Conservation (phyloP, 64 coral and sea anemone genomes). For the Platygyra sinensis region DNA sequence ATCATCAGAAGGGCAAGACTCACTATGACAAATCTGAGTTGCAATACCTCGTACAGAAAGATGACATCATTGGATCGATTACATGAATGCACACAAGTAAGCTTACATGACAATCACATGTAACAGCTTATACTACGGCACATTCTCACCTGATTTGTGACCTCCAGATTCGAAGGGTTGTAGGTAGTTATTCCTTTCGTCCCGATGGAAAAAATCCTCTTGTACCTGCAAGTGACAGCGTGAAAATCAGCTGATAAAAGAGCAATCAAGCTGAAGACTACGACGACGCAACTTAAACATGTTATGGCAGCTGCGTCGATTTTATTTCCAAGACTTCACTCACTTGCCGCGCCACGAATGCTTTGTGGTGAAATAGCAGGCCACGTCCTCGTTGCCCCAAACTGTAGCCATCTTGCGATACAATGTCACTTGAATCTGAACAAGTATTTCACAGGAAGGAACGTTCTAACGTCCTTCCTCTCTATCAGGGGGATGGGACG, state of each 20-base stretch:
- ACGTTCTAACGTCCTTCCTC: neutral
- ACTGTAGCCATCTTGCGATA: constrained; percentile 82
- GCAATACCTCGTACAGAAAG: too few relatives aligned
- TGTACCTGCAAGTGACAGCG: constrained; percentile 69
- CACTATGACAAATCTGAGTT: too few relatives aligned
- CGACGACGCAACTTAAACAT: neutral
- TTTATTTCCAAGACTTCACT: constrained; percentile 22
- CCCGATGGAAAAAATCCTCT: constrained; percentile 97
- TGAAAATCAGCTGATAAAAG: neutral
- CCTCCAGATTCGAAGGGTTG: constrained; percentile 89
- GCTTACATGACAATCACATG: too few relatives aligned
- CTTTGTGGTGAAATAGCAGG: constrained; percentile 98
- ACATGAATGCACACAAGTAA: too few relatives aligned
- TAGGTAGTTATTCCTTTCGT: constrained; percentile 97
- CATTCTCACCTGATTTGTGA: constrained; percentile 89
- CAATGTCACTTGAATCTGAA: neutral
- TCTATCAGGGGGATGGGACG: neutral
- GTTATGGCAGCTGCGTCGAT: neutral
- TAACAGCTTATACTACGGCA: too few relatives aligned
- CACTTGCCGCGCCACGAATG: constrained; percentile 99
- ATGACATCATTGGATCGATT: too few relatives aligned
- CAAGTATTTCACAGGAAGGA: neutral
- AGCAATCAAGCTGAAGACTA: neutral
- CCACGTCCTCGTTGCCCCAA: constrained; percentile 92
- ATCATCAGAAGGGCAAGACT: too few relatives aligned